Evolutionary conservation across 2,797 vertebrate genomes (phyloP).

Genomic region (Macropus fuliginosus): DNA sequence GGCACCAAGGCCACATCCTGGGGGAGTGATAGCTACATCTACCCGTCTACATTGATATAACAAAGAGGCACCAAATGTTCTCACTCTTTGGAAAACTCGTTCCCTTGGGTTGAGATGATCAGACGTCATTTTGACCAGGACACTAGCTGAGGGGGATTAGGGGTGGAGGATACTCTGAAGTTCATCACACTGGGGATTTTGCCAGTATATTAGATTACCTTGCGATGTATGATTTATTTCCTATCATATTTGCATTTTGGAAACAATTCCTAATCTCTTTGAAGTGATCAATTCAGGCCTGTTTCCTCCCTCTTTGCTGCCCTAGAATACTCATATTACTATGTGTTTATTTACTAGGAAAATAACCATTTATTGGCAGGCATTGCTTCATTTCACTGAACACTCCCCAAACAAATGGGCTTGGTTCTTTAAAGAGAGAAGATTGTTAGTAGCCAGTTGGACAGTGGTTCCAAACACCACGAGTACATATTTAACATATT

Average conservation of each 20-base stretch:
- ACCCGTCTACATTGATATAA: background rate
- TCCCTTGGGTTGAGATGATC: background rate
- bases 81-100: background rate
- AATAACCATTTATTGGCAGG: conserved; percentile 46
- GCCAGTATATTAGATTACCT: conserved; percentile 2
- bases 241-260: conserved; percentile 43
- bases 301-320: conserved; percentile 22
- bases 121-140: background rate
- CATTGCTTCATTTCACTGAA: conserved; percentile 20
- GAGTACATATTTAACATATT: conserved; percentile 21
- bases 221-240: background rate
- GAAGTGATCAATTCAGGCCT: conserved; percentile 11
- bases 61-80: background rate
- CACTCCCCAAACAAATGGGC: background rate
- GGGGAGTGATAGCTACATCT: background rate
- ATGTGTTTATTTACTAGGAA: conserved; percentile 41
- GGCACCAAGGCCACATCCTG: background rate
- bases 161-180: background rate
- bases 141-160: background rate
- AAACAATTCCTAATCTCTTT: conserved; percentile 30
- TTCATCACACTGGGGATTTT: background rate
- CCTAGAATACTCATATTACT: conserved; percentile 12
- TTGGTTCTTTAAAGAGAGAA: conserved; percentile 41
- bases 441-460: background rate
- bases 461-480: background rate